Base-by-base conservation (phyloP, 2,797 vertebrate species). In the Craterocephalus amniculus region DNA sequence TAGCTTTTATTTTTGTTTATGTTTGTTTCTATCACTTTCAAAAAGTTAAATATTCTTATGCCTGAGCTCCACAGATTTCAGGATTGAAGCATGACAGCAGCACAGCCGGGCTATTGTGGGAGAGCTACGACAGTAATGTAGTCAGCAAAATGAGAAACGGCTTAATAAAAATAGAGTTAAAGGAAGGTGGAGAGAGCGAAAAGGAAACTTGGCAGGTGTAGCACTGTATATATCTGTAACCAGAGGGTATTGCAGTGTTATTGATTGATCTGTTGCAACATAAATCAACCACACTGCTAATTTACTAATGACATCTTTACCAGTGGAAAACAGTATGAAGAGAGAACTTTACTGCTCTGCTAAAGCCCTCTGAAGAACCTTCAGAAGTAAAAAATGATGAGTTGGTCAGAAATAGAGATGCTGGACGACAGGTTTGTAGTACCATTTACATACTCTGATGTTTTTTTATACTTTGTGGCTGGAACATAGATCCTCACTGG, bases 281-380 rank as follows among this genome's bases (percentile, higher is more conserved):
- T 88, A 82, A 87, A 83, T 88, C 87, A 83, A 68, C 45, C 60
- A 58, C 51, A 13, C 73, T 70, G 86, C 81, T 87, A 86, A 89
- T 89, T 90, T 79, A 86, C 81, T 89, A 87, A 89, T 80, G 83
- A 85, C 84, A 85, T 58, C 35, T 89, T 84, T 79, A 82, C 66
- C 60, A 60, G 62, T 61, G 63, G 63, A 58, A 43, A 71, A 63
- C 43, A 36, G 27, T 18, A 36, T n/a, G 27, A 34, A 29, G 35
- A 40, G 40, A 68, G 51, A 62, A 48, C 26, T 14, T 48, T 32
- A n/a, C 43, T 34, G 60, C 64, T 48, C 32, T 34, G 2, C 59
- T 58, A 29, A 48, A 14, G 34, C 24, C 49, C 7, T 40, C 32
- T 38, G 61, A 69, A 79, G 32, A 35, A 36, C 3, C 1, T 12